These are phyloP conservation scores for Ascidia mentula DNA, from an alignment of 23 tunicate genomes.

Conservation along the genomic window DNA sequence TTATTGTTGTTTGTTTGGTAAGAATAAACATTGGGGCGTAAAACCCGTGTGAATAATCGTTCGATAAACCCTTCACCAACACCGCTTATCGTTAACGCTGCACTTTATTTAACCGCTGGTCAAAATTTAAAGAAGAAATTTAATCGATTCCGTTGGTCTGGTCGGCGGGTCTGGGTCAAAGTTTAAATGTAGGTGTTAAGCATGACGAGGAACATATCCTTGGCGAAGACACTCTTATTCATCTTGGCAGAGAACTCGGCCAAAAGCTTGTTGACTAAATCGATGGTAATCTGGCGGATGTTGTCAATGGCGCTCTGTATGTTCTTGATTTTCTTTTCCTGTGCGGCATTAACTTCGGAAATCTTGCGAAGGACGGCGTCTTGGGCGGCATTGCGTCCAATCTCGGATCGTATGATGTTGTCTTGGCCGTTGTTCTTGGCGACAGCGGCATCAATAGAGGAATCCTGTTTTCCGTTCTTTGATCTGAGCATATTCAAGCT, in stretches of 20 bases:
- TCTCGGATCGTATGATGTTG: neutral
- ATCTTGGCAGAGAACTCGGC: neutral
- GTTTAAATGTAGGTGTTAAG: conserved; percentile 7
- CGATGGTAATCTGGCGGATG: neutral
- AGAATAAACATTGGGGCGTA: too few relatives aligned
- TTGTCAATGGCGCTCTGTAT: neutral
- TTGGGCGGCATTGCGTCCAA: neutral
- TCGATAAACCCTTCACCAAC: neutral
- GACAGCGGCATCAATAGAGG: neutral
- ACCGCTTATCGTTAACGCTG: neutral
- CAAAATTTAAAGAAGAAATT: neutral
- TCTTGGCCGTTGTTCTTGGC: neutral
- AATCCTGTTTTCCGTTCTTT: neutral
- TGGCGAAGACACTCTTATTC: neutral
- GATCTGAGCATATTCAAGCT: neutral
- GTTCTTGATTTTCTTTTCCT: neutral
- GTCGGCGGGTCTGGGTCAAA: neutral
- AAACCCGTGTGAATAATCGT: too few relatives aligned
- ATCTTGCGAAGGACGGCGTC: neutral
- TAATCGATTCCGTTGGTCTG: neutral
- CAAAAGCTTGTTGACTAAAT: neutral
- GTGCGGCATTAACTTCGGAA: neutral
- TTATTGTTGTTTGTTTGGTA: too few relatives aligned
- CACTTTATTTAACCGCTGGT: neutral
- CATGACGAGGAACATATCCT: conserved; percentile 11